phyloP scores from a whole-genome alignment of 35 echinoderm and acorn worm genomes.

The Diadema setosum region DNA sequence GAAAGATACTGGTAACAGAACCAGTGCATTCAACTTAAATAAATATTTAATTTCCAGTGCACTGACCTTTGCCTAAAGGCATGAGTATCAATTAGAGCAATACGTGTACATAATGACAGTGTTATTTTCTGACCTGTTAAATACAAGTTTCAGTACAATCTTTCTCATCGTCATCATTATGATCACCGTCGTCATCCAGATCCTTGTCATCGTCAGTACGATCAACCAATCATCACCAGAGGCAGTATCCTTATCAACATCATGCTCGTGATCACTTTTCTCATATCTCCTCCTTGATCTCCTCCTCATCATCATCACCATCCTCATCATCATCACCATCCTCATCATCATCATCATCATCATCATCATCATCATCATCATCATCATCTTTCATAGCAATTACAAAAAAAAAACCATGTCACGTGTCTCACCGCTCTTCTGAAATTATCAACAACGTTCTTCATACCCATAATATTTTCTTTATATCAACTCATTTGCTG shows the following conservation, averaged over 20 bases:
- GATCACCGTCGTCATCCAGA: too few relatives aligned
- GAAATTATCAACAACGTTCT: too few relatives aligned
- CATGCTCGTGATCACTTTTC: background rate
- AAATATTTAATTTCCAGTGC: too few relatives aligned
- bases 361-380: background rate
- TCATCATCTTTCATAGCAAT: slow-evolving; percentile 5
- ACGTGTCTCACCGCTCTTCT: background rate
- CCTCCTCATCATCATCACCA: background rate
- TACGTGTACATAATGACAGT: background rate
- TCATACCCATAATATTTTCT: too few relatives aligned
- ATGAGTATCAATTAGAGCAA: background rate
- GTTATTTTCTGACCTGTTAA: background rate
- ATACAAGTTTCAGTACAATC: background rate
- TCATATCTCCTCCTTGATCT: background rate
- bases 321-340: background rate
- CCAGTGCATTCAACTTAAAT: too few relatives aligned
- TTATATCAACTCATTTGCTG: too few relatives aligned
- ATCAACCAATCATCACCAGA: too few relatives aligned
- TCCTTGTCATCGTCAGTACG: too few relatives aligned
- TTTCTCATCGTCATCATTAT: background rate
- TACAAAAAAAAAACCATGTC: too few relatives aligned
- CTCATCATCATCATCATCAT: background rate
- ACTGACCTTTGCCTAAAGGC: too few relatives aligned
- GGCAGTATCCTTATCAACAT: too few relatives aligned
- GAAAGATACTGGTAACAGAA: too few relatives aligned